A percentile compares a stretch with the other conserved stretches of the same genome.
Conservation (phyloP, 2,797 vertebrate species). For the Anolis apletophallus region DNA sequence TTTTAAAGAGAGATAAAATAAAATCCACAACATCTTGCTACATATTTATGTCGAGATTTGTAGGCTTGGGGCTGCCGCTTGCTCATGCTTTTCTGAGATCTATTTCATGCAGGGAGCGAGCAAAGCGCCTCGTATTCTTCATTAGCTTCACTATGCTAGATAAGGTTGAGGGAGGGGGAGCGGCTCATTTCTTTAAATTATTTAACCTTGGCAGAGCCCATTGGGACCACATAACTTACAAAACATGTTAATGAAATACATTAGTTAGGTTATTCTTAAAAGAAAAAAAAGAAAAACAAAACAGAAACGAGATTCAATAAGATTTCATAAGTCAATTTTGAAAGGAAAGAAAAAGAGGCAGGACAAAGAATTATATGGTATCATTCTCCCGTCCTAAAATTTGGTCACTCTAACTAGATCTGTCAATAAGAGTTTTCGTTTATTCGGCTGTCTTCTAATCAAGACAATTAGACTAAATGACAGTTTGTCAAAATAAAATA, state of each 20-base stretch:
- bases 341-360: neutral
- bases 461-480: slow-evolving; percentile 29
- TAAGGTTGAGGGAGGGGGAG: slow-evolving; percentile 40
- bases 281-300: slow-evolving; percentile 66
- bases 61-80: slow-evolving; percentile 70
- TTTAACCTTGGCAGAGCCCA: slow-evolving; percentile 79
- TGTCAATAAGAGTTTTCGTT: slow-evolving; percentile 1
- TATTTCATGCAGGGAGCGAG: slow-evolving; percentile 60
- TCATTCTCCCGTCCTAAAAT: slow-evolving; percentile 9
- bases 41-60: slow-evolving; percentile 79
- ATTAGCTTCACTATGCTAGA: slow-evolving; percentile 77
- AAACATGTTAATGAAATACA: slow-evolving; percentile 81
- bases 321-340: slow-evolving; percentile 55
- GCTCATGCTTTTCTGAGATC: slow-evolving; percentile 63
- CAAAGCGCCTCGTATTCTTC: slow-evolving; percentile 70
- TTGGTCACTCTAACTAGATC: slow-evolving; percentile 14
- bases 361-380: neutral
- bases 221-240: slow-evolving; percentile 78
- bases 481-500: slow-evolving; percentile 27
- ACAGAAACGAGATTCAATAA: slow-evolving; percentile 64
- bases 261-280: slow-evolving; percentile 74
- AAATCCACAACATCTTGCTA: slow-evolving; percentile 77
- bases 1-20: slow-evolving; percentile 46
- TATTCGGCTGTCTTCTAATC: slow-evolving; percentile 1
- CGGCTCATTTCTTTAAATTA: slow-evolving; percentile 81